Conservation (phyloP, 2,113 vertebrate genomes). For the Apteryx mantelli region DNA sequence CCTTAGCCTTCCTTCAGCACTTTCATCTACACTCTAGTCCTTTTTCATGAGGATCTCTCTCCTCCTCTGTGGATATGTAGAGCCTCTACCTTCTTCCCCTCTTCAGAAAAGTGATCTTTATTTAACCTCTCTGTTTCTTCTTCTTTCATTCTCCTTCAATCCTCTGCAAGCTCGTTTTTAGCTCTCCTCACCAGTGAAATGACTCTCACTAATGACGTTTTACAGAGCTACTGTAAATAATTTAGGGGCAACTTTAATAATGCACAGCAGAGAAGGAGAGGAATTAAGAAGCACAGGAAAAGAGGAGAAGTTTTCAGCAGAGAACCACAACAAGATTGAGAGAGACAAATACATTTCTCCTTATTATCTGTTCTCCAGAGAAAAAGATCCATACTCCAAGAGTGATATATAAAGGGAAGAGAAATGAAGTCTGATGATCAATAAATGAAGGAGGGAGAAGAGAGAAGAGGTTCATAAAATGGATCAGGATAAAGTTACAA, state of each 20-base stretch:
- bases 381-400: not conserved
- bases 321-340: not conserved
- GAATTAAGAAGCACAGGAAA: constrained; percentile 34
- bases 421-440: not conserved
- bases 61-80: not conserved
- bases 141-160: not conserved
- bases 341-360: not conserved
- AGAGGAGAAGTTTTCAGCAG: constrained; percentile 40
- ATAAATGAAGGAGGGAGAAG: not conserved
- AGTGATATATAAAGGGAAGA: not conserved
- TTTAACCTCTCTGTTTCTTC: not conserved
- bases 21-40: not conserved
- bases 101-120: not conserved
- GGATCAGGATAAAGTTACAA: not conserved
- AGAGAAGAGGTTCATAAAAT: not conserved
- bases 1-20: not conserved
- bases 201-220: constrained; percentile 31
- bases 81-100: not conserved
- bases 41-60: not conserved
- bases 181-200: not conserved
- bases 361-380: not conserved
- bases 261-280: constrained; percentile 43
- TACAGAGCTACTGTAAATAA: constrained; percentile 48
- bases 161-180: not conserved
- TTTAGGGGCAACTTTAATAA: constrained; percentile 37